These are phyloP conservation scores for Brachyhypopomus occidentalis DNA, from an alignment of 2,113 vertebrate genomes.

Conservation along the genomic window DNA sequence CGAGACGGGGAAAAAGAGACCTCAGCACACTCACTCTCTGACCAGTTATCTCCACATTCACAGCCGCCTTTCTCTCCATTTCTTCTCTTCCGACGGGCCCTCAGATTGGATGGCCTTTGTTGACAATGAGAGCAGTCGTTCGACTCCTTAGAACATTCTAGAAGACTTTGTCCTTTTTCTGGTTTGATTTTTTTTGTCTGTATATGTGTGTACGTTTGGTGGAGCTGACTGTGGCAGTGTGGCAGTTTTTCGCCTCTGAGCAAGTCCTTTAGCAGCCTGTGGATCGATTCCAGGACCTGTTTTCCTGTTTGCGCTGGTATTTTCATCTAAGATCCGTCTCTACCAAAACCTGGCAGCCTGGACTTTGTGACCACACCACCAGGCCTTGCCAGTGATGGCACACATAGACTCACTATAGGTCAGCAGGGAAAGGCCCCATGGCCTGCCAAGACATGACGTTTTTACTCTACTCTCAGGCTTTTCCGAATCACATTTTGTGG, in stretches of 20 bases:
- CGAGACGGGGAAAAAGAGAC: slow-evolving; percentile 42
- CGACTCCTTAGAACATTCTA: slow-evolving; percentile 38
- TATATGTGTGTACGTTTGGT: not conserved
- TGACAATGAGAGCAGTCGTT: slow-evolving; percentile 18
- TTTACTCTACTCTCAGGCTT: slow-evolving; percentile 9
- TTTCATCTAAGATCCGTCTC: slow-evolving; percentile 24
- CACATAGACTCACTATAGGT: slow-evolving; percentile 5
- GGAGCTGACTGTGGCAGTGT: slow-evolving; percentile 27
- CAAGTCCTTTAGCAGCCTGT: slow-evolving; percentile 7
- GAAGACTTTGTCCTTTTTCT: slow-evolving; percentile 39
- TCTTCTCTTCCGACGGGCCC: slow-evolving; percentile 28
- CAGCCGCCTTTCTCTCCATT: slow-evolving; percentile 45
- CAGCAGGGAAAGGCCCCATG: slow-evolving; percentile 11
- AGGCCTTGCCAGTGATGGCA: slow-evolving; percentile 5
- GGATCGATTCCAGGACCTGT: slow-evolving; percentile 38
- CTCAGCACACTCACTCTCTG: slow-evolving; percentile 49
- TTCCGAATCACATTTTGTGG: slow-evolving; percentile 4
- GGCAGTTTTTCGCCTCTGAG: slow-evolving; percentile 31
- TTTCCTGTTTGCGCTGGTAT: slow-evolving; percentile 34
- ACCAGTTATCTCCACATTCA: slow-evolving; percentile 54
- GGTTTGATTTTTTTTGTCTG: slow-evolving; percentile 4
- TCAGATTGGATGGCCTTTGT: slow-evolving; percentile 36
- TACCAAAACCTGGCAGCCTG: not conserved
- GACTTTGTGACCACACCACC: slow-evolving; percentile 30
- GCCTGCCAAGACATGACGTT: slow-evolving; percentile 31